Evolutionary conservation across 2,113 vertebrate species (phyloP).

Genomic region (Todiramphus saurophagus): DNA sequence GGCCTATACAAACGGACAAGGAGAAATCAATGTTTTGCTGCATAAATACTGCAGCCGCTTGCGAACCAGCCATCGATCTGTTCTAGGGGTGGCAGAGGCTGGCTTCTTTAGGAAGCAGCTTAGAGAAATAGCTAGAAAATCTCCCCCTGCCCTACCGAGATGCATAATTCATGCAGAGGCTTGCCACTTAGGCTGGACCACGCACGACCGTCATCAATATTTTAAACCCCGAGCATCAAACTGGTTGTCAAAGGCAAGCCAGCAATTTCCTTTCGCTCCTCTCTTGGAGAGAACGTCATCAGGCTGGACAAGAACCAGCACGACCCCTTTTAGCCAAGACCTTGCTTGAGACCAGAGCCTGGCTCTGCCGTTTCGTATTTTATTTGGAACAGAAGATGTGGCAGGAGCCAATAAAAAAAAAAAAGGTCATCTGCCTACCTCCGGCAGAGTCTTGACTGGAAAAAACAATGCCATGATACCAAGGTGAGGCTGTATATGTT

Average conservation of each 20-base stretch:
- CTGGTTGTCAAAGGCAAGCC: background rate
- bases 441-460: background rate
- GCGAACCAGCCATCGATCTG: background rate
- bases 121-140: background rate
- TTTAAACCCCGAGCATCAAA: background rate
- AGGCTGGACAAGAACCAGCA: background rate
- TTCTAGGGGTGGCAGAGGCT: background rate
- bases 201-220: background rate
- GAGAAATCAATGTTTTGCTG: background rate
- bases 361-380: background rate
- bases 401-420: background rate
- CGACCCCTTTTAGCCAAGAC: background rate
- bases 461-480: conserved; percentile 8
- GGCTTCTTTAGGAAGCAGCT: background rate
- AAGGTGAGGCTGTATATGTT: conserved; percentile 71
- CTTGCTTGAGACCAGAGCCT: background rate
- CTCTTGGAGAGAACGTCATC: background rate
- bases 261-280: background rate
- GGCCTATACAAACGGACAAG: background rate
- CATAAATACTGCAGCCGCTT: background rate
- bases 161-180: background rate
- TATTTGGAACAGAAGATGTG: background rate
- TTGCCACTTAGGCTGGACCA: background rate
- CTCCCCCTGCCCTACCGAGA: background rate
- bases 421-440: background rate